Percentiles rank a stretch among this genome's conserved stretches.
Evolutionary conservation across 2,113 vertebrate genomes (phyloP).

Genomic region (Neopipo cinnamomea): DNA sequence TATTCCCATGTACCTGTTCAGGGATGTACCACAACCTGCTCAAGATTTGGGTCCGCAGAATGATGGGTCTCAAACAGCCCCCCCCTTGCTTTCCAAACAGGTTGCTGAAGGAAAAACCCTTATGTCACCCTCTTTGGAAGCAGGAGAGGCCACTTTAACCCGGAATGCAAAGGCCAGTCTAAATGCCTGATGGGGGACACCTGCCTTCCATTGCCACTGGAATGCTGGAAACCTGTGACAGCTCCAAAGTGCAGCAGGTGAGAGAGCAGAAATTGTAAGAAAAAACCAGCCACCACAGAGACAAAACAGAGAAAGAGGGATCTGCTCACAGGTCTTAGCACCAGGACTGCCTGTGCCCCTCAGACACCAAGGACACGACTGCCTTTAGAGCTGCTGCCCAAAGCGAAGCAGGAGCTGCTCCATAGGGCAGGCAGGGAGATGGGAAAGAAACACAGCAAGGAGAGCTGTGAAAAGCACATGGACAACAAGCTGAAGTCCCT

Average conservation of each 20-base stretch:
- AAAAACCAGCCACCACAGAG: not conserved
- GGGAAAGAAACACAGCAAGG: not conserved
- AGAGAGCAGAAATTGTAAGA: not conserved
- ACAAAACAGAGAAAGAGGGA: not conserved
- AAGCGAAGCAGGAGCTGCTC: not conserved
- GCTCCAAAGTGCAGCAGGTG: not conserved
- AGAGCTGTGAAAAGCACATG: not conserved
- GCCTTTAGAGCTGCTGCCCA: not conserved
- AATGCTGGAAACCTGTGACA: not conserved
- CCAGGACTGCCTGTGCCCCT: not conserved
- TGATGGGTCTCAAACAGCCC: not conserved
- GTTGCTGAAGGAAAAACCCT: not conserved
- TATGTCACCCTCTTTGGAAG: not conserved
- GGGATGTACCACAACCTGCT: not conserved
- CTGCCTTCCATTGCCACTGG: not conserved
- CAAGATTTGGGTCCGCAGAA: not conserved
- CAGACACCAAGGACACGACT: not conserved
- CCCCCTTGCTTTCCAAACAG: not conserved
- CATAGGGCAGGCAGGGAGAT: not conserved
- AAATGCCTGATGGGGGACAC: accelerated
- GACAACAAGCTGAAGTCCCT: not conserved
- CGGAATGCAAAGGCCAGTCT: not conserved
- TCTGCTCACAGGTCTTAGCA: not conserved
- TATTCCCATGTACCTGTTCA: not conserved
- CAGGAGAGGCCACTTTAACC: not conserved